Evolutionary conservation across 2,888 invertebrate genomes (phyloP).

Genomic region (Serripes groenlandicus): DNA sequence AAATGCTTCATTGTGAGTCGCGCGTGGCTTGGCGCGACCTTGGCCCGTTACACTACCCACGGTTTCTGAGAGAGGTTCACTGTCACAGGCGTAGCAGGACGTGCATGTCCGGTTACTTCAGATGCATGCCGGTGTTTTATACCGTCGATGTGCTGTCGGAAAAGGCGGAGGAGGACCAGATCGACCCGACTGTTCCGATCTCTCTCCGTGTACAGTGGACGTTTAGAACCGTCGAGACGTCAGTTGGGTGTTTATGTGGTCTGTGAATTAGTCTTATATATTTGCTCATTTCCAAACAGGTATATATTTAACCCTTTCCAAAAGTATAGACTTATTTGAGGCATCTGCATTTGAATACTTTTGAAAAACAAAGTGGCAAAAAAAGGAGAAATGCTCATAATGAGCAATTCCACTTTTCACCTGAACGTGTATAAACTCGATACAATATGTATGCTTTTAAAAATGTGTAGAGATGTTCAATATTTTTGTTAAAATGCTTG

Average conservation of each 20-base stretch:
- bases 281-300: too few species aligned
- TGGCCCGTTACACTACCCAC: constrained; percentile 13
- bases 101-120: constrained; percentile 7
- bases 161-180: background rate
- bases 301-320: too few species aligned
- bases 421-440: too few species aligned
- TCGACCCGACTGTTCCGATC: background rate
- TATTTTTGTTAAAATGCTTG: too few species aligned
- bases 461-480: too few species aligned
- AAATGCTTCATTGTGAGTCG: background rate
- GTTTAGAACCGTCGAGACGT: background rate
- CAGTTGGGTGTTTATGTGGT: constrained; percentile 11
- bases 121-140: constrained; percentile 7
- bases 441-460: too few species aligned
- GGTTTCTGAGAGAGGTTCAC: background rate
- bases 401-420: too few species aligned
- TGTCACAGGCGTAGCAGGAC: constrained; percentile 9
- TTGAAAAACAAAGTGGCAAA: too few species aligned
- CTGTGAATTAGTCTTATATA: too few species aligned
- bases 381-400: too few species aligned
- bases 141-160: background rate
- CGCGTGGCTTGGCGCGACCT: constrained; percentile 13
- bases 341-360: too few species aligned
- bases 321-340: too few species aligned
- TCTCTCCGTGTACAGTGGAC: constrained; percentile 1